Base-by-base conservation (phyloP, 1,140 invertebrate genomes). In the Parapsyche elsis region DNA sequence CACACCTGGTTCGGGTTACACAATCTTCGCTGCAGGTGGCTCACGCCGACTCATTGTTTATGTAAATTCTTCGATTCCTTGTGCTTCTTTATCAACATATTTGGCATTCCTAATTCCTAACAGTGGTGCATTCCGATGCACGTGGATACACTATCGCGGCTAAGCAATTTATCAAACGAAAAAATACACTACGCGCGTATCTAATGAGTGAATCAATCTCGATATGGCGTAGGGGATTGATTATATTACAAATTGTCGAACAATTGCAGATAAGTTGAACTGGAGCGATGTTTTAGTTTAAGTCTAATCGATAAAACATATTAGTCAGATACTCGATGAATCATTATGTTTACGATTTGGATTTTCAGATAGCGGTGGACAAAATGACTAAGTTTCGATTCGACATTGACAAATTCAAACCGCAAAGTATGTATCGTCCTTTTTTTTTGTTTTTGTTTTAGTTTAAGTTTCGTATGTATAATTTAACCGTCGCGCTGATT, bases 31-130 rank as follows among this genome's bases (percentile, higher is more conserved):
- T 67, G 44, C 75, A 77, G 75, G 75, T 77, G 75, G 75, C 44
- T 76, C 57, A 38, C 53, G 74, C 74, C 53, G 49, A 30, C 74
- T 77, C 75, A 77, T 77, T 77, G 75, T 77, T 77, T 77, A 77
- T 77, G 75, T 77, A 77, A 77, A 77, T 77, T 77, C 59, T 77
- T 64, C 57, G 30, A 44, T 77, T 77, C 75, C 59, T 64, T 45
- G 16, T 45, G 75, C 26, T 46, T 77, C 26, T 77, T 77, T 67
- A 45, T 44, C 23, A 23, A 46, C 53, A 77, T 77, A 77, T 64
- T 77, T 64, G 57, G n/a, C 75, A 77, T 77, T 77, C 59, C 38
- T 77, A 75, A 57, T 75, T 75, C 21, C 73, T 21, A 57, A 57
- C 57, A 61, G 57, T 61, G 57, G 57, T 61, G 67, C 24, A 71